Evolutionary conservation across 2,113 vertebrate genomes (phyloP).

Genomic region (Zootoca vivipara): DNA sequence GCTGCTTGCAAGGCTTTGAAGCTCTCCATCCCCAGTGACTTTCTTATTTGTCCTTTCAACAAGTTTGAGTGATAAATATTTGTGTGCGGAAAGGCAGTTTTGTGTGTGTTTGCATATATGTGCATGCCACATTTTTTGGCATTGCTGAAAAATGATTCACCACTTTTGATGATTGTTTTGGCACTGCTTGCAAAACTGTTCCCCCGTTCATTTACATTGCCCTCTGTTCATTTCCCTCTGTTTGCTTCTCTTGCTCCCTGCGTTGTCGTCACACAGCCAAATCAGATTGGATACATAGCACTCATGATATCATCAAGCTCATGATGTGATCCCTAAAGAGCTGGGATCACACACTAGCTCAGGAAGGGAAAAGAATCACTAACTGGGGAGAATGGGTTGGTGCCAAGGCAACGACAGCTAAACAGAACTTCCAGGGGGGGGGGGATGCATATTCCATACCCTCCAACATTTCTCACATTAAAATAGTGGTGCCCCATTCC

Average conservation of each 20-base stretch:
- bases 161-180: background rate
- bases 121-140: background rate
- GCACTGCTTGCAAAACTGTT: background rate
- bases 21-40: conserved; percentile 33
- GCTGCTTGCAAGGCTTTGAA: conserved; percentile 39
- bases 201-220: background rate
- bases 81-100: background rate
- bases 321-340: background rate
- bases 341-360: background rate
- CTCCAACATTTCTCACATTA: too few species aligned
- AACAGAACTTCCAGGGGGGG: background rate
- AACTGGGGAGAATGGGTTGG: too few species aligned
- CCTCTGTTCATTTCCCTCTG: background rate
- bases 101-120: background rate
- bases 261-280: background rate
- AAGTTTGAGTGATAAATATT: conserved; percentile 9
- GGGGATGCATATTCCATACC: background rate
- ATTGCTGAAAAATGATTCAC: background rate
- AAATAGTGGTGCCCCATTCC: too few species aligned
- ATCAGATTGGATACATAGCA: background rate
- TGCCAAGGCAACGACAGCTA: too few species aligned
- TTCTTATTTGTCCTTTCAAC: conserved; percentile 44
- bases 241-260: background rate
- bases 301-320: background rate
- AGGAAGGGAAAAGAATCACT: background rate